These are phyloP conservation scores for Microcebus griseorufus DNA, from an alignment of 2,113 vertebrate genomes.

Conservation along the genomic window DNA sequence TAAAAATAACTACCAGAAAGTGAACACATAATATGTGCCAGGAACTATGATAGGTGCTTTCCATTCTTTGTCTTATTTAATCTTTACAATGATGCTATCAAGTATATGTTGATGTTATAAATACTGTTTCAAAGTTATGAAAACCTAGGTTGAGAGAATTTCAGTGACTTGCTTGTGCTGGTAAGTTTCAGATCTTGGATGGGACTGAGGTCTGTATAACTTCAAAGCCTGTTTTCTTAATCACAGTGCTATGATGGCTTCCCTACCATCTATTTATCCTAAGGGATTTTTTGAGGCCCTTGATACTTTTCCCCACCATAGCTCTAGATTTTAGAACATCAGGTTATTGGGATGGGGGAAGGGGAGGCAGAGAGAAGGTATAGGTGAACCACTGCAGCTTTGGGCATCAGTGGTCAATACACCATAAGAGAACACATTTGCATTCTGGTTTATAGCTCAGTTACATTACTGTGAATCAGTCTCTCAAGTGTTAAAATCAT, in stretches of 20 bases:
- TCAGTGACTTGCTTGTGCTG: constrained; percentile 3
- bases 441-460: constrained; percentile 4
- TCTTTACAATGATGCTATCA: background rate
- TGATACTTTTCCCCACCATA: background rate
- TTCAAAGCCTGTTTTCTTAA: background rate
- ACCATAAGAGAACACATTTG: constrained; percentile 28
- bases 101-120: background rate
- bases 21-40: background rate
- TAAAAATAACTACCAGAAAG: background rate
- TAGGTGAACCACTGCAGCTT: background rate
- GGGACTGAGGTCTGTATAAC: background rate
- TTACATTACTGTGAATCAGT: constrained; percentile 15
- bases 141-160: background rate
- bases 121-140: constrained; percentile 16
- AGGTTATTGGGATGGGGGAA: background rate
- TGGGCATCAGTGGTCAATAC: background rate
- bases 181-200: constrained; percentile 27
- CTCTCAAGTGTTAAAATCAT: background rate
- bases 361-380: background rate
- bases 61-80: constrained; percentile 28
- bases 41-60: background rate
- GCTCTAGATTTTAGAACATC: constrained; percentile 7
- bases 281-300: background rate
- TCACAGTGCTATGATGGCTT: background rate
- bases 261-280: background rate